Base-by-base conservation (phyloP, 2,797 vertebrate genomes). In the Tauraco hartlaubi region DNA sequence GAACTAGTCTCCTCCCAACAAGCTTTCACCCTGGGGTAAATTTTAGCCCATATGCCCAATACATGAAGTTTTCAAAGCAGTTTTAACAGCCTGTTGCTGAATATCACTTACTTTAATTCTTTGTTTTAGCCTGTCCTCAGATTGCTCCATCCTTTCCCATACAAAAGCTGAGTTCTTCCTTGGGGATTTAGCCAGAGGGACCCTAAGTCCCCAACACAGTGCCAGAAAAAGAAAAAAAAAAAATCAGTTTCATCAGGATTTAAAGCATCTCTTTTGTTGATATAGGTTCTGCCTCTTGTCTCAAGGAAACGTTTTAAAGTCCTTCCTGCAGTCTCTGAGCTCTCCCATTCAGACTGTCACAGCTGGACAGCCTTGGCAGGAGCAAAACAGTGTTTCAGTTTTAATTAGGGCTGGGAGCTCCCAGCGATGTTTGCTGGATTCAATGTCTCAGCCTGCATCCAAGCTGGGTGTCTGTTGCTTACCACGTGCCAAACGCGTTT, bases 31-130 rank as follows among this genome's bases (percentile, higher is more conserved):
- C 58, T 58, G 25, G 14, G 29, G 13, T 28, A 44, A 35, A 6
- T 52, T 63, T 68, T 41, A 52, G 25, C 56, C 37, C 29, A 16
- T 9, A 6, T 10, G 20, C 17, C 43, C 12, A 16, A 49, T 1
- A 44, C 2, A 4, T 7, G 17, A 46, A 9, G 3, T 10, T 64
- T 31, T 39, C 46, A 49, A 49, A 74, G 56, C 68, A 44, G 35
- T 46, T 49, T 21, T 64, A 37, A 6, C 49, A 58, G 19, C 21
- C 59, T 23, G 21, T 17, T 41, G 46, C 33, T 63, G 26, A 52
- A 21, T 3, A 49, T 26, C 1, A 0, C 41, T 37, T 26, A 4
- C 19, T 63, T 22, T 9, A 18, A 29, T 43, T n/a, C 20, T 20
- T 25, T 16, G 26, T 0, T 82, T 83, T 29, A 20, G 46, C 21